These are phyloP conservation scores for Chloropsis hardwickii DNA, from an alignment of 2,113 vertebrate species.

Conservation along the genomic window DNA sequence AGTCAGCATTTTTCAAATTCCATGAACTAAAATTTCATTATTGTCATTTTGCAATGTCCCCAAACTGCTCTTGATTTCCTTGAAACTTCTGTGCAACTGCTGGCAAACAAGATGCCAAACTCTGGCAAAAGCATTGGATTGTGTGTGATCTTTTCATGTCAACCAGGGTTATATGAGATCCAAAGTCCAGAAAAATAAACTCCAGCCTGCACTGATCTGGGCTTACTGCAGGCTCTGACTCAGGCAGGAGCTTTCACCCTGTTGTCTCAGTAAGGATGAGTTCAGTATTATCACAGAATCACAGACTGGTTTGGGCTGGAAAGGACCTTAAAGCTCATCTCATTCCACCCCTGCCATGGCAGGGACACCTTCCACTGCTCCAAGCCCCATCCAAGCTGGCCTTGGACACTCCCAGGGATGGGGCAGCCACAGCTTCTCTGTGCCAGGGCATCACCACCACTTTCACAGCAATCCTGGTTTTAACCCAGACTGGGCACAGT, in stretches of 20 bases:
- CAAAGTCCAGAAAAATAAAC: neutral
- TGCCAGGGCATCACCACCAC: fast-evolving
- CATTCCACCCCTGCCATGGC: neutral
- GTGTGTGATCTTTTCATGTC: neutral
- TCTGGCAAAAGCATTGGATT: neutral
- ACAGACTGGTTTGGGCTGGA: neutral
- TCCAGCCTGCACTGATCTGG: fast-evolving
- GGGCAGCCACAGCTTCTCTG: neutral
- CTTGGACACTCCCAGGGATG: neutral
- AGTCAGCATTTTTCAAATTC: neutral
- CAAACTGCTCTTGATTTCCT: neutral
- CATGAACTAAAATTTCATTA: neutral
- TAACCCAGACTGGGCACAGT: neutral
- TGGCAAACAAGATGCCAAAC: neutral
- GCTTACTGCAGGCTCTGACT: neutral
- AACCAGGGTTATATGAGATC: neutral
- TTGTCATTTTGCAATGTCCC: neutral
- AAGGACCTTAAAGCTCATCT: neutral
- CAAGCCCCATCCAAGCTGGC: fast-evolving
- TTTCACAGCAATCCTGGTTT: neutral
- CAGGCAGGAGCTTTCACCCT: neutral
- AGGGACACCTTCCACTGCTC: neutral
- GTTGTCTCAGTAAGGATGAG: neutral
- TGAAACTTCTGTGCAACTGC: neutral
- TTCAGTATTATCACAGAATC: fast-evolving